Evolutionary conservation across 2,888 invertebrate genomes (phyloP).

Genomic region (Mantis religiosa): DNA sequence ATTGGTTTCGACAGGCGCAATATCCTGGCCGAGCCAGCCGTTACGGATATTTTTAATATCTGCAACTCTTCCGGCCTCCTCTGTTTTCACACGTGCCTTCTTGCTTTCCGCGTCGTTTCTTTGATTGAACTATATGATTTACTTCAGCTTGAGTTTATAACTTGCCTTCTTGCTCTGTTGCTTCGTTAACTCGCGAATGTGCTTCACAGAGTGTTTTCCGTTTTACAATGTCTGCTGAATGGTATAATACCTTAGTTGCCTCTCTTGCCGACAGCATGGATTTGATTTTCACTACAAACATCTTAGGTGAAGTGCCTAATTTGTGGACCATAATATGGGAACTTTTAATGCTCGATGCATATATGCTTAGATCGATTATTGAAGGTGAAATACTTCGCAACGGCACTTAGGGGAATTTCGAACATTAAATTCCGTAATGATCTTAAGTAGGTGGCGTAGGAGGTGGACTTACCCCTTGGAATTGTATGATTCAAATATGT

Average conservation of each 20-base stretch:
- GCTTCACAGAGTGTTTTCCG: background rate
- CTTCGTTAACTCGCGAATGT: background rate
- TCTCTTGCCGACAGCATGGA: background rate
- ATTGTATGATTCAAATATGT: too few relatives aligned
- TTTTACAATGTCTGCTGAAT: background rate
- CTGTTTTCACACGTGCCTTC: background rate
- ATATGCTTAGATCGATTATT: too few relatives aligned
- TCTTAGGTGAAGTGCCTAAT: too few relatives aligned
- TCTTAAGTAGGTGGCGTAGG: too few relatives aligned
- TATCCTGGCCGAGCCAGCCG: background rate
- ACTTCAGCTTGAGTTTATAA: conserved; percentile 7
- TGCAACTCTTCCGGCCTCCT: background rate
- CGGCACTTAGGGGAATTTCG: too few relatives aligned
- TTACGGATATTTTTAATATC: background rate
- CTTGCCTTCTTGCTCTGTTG: background rate
- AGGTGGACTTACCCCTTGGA: too few relatives aligned
- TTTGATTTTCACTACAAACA: background rate
- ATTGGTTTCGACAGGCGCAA: background rate
- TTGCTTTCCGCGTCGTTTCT: background rate
- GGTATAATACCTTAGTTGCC: too few relatives aligned
- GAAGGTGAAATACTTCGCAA: too few relatives aligned
- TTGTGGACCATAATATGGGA: too few relatives aligned
- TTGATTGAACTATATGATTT: conserved; percentile 15
- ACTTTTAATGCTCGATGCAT: too few relatives aligned
- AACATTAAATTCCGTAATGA: too few relatives aligned